Evolutionary conservation across 2,888 invertebrate species (phyloP).

Genomic region (Melieria crassipennis): DNA sequence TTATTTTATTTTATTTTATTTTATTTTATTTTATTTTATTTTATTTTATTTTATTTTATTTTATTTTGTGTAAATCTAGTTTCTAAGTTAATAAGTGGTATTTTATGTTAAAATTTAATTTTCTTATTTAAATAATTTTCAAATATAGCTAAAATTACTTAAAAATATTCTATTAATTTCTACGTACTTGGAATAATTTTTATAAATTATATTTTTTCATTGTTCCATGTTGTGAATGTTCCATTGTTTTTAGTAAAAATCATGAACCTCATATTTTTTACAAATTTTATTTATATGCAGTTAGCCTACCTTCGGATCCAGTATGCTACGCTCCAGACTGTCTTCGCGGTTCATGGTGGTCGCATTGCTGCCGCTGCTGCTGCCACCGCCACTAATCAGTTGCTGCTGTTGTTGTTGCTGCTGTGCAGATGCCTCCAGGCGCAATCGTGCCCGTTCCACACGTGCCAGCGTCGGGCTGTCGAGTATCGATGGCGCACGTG

Average conservation of each 20-base stretch:
- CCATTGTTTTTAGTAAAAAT: too few species aligned
- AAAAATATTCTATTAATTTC: too few species aligned
- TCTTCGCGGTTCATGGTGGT: constrained; percentile 61
- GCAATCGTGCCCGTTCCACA: constrained; percentile 70
- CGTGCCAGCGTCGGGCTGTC: constrained; percentile 72
- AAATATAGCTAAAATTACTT: too few species aligned
- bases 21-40: not conserved
- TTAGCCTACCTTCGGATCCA: constrained; percentile 59
- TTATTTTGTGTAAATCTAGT: not conserved
- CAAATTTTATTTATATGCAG: too few species aligned
- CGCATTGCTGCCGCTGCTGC: constrained; percentile 48
- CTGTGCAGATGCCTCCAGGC: constrained; percentile 65
- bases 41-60: not conserved
- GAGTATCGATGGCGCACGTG: constrained; percentile 68
- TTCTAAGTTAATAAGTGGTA: too few species aligned
- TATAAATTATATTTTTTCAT: too few species aligned
- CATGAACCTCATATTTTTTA: too few species aligned
- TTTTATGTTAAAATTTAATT: too few species aligned
- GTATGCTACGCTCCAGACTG: constrained; percentile 62
- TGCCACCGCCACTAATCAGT: constrained; percentile 41
- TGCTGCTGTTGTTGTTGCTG: constrained; percentile 47
- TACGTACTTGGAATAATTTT: too few species aligned
- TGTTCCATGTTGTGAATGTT: too few species aligned
- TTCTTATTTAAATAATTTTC: too few species aligned
- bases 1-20: not conserved